Base-by-base conservation (phyloP, 2,888 invertebrate species). In the Ophion slaviceki region DNA sequence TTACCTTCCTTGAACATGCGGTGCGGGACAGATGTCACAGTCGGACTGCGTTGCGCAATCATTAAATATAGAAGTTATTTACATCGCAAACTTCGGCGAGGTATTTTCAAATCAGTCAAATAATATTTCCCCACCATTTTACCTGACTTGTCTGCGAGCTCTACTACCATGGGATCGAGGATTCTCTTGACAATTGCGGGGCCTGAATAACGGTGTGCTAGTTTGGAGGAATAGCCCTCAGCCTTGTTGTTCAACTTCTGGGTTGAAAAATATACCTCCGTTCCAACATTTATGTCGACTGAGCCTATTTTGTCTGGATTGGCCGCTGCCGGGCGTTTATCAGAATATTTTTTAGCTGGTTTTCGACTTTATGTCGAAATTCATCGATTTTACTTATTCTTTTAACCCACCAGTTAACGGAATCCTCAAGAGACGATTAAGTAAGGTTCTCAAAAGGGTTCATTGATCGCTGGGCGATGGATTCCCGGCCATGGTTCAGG, bases 171-270 rank as follows among this genome's bases (percentile, higher is more conserved):
- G n/a, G 70, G 47, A 7, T 53, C 70, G 3, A 70, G 8, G 7
- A 70, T 47, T 70, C 24, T 5, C 36, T 45, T 70, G 2, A 70
- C 24, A 7, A 47, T 20, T 5, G 70, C 70, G 6, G 70, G 70
- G 4, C 70, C 70, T 70, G 47, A 10, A 47, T 70, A 70, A 47
- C 70, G 70, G 20, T 70, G 70, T 24, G 70, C 74, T 47, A 74
- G 53, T 24, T 70, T 70, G 4, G 70, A 8, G 24, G 36, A 10
- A 36, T 67, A 45, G 6, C 10, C 11, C 24, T 24, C 53, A 4
- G 47, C 70, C 47, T 53, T 62, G 32, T 66, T 4, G 7, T 17
- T 47, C n/a, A 47, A 8, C 14, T 67, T 70, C 24, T 70, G 47
- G 36, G 45, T 70, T 5, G 61, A 40, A 20, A 61, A 61, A 61